phyloP scores from a whole-genome alignment of 2,888 invertebrate genomes.

The Seladonia tumulorum region DNA sequence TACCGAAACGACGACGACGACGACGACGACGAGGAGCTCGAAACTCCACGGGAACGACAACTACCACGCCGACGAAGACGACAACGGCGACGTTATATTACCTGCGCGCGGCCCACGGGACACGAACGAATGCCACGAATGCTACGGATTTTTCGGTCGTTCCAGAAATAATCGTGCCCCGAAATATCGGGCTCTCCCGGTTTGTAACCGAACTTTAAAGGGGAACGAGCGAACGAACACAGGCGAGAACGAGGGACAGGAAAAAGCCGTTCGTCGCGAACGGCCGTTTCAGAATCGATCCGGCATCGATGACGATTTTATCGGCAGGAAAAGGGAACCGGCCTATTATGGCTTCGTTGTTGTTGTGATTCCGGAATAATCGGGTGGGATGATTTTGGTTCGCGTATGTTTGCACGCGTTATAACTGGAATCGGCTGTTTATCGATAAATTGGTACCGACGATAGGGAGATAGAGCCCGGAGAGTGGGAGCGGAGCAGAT shows the following conservation, averaged over 20 bases:
- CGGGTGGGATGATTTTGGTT: background rate
- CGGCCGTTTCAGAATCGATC: background rate
- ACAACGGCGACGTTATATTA: constrained; percentile 22
- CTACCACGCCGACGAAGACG: background rate
- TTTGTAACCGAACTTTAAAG: constrained; percentile 31
- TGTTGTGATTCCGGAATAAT: background rate
- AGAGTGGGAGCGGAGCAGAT: background rate
- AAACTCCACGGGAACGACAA: background rate
- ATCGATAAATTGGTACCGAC: constrained; percentile 36
- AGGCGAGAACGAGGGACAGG: background rate
- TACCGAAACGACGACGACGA: constrained; percentile 12
- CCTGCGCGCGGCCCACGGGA: constrained; percentile 17
- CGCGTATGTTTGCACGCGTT: background rate
- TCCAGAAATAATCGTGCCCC: constrained; percentile 58
- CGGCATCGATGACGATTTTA: background rate
- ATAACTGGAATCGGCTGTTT: constrained; percentile 16
- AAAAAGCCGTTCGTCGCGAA: constrained; percentile 18
- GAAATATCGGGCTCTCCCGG: constrained; percentile 40
- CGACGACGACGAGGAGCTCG: background rate
- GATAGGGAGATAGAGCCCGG: background rate
- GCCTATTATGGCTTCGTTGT: background rate
- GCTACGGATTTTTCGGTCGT: constrained; percentile 46
- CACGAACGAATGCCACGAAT: constrained; percentile 37
- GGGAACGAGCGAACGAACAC: constrained; percentile 33
- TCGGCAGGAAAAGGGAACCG: background rate